Evolutionary conservation across 2,797 vertebrate species (phyloP).

Genomic region (Gadopsis marmoratus): DNA sequence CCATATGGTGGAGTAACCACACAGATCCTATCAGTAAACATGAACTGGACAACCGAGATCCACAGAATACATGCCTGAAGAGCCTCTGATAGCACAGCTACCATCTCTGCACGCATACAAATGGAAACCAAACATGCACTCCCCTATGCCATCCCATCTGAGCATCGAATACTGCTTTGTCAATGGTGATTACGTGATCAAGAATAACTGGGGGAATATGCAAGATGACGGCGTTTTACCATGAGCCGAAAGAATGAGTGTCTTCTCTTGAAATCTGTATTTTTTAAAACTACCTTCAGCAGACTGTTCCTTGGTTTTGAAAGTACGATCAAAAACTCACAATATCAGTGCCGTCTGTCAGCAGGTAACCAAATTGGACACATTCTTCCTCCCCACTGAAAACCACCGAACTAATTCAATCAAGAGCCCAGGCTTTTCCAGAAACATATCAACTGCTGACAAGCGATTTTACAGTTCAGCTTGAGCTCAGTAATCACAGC

Average conservation of each 20-base stretch:
- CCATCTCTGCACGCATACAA: slow-evolving; percentile 62
- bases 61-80: slow-evolving; percentile 61
- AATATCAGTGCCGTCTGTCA: slow-evolving; percentile 63
- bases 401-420: slow-evolving; percentile 84
- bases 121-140: slow-evolving; percentile 45
- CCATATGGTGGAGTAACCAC: slow-evolving; percentile 80
- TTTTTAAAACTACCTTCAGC: slow-evolving; percentile 37
- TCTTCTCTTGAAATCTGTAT: slow-evolving; percentile 16
- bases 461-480: slow-evolving; percentile 82
- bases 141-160: slow-evolving; percentile 17
- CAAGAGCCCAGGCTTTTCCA: slow-evolving; percentile 75
- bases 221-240: slow-evolving; percentile 2
- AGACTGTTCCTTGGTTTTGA: slow-evolving; percentile 35
- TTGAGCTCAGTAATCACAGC: slow-evolving; percentile 81
- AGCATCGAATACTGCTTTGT: slow-evolving; percentile 45
- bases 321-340: slow-evolving; percentile 57
- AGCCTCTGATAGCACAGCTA: slow-evolving; percentile 65
- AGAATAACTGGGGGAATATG: not conserved
- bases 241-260: not conserved
- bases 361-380: slow-evolving; percentile 75
- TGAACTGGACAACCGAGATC: slow-evolving; percentile 73
- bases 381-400: slow-evolving; percentile 71
- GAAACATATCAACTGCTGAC: slow-evolving; percentile 84
- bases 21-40: slow-evolving; percentile 83
- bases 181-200: slow-evolving; percentile 41